Percentiles rank a stretch among this genome's conserved stretches.
Evolutionary conservation across 2,888 invertebrate species (phyloP).

Genomic region (Dinocampus coccinellae): DNA sequence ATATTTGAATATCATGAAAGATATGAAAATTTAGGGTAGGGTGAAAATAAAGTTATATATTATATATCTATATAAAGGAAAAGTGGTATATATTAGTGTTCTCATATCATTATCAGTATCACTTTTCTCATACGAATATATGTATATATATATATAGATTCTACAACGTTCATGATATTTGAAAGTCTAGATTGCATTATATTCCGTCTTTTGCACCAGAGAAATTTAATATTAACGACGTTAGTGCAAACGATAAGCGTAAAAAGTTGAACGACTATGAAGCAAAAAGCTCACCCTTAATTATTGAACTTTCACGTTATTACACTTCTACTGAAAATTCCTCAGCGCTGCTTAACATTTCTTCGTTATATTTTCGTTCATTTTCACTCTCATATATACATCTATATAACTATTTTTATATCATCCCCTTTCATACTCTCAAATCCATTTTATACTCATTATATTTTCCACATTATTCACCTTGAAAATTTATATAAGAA

Average conservation of each 20-base stretch:
- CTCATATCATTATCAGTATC: too few relatives aligned
- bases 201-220: conserved; percentile 18
- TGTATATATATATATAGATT: neutral
- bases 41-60: neutral
- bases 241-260: neutral
- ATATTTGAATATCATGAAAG: conserved; percentile 1
- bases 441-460: neutral
- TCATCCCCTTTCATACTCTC: neutral
- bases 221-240: conserved; percentile 43
- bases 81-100: neutral
- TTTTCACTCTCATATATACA: neutral
- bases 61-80: neutral
- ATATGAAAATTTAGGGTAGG: neutral
- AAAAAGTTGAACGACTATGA: conserved; percentile 25
- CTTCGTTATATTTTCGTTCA: conserved; percentile 1
- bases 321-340: conserved; percentile 36
- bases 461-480: neutral
- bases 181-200: conserved; percentile 16
- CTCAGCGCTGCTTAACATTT: conserved; percentile 5
- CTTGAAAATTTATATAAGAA: conserved; percentile 9
- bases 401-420: neutral
- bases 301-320: conserved; percentile 53
- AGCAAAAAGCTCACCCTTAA: conserved; percentile 45
- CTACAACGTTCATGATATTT: neutral
- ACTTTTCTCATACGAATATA: neutral